Base-by-base conservation (phyloP, 2,797 vertebrate species). In the Ibycter americanus region DNA sequence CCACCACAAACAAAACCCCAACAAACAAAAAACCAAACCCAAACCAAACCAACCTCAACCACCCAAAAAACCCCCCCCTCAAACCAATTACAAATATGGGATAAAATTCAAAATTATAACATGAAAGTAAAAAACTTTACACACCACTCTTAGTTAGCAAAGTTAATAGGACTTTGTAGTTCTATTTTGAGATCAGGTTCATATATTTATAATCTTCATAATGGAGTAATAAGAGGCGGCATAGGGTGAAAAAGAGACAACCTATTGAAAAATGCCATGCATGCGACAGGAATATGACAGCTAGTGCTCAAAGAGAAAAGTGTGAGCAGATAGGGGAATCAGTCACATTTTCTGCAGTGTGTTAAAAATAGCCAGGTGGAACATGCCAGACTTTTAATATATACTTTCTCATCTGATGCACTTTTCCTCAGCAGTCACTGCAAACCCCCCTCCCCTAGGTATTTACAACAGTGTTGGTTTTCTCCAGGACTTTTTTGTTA, bases 301-400 rank as follows among this genome's bases (percentile, higher is more conserved):
- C 20, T 42, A 47, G 18, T 19, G 65, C 68, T 90, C 76, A 72
- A 74, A 91, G 26, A 63, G 54, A 85, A 61, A 89, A 68, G 54
- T 58, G 61, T 23, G 68, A 94, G 93, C 85, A 90, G 73, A 56
- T 20, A 93, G 46, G 38, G 40, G 58, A 91, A 91, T 73, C 80
- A 76, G 90, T 55, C 59, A 81, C 76, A 59, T 71, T 90, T 95
- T 95, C 93, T 88, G 70, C 83, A 84, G 58, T 40, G 47, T 62
- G 80, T 90, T 95, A 94, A 96, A 96, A 95, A 95, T 76, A 97
- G 70, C 46, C 79, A 82, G 73, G 91, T 89, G 46, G 62, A 95
- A 90, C 70, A 63, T 8, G 42, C 25, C 66, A 52, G 52, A 10
- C 71, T 94, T 96, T 84, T 91, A 94, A 92, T 58, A 47, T 31